These are phyloP conservation scores for Dicyrtomina minuta DNA, from an alignment of 2,888 invertebrate genomes.

Conservation along the genomic window DNA sequence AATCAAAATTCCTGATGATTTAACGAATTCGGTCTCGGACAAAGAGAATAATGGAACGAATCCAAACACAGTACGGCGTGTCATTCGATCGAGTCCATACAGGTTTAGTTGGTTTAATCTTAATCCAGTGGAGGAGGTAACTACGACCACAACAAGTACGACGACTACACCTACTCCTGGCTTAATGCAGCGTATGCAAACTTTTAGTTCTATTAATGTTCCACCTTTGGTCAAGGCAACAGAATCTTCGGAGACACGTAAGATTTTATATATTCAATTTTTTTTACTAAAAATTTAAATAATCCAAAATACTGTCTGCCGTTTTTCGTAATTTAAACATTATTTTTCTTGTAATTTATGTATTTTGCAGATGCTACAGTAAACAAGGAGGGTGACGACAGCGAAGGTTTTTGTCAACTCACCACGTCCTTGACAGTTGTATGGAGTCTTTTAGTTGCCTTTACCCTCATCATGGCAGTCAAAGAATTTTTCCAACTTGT, in stretches of 20 bases:
- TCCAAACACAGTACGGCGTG: not conserved
- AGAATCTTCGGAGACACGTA: too few relatives aligned
- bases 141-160: slow-evolving; percentile 15
- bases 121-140: slow-evolving; percentile 11
- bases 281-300: too few relatives aligned
- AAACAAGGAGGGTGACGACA: not conserved
- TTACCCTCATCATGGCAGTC: slow-evolving; percentile 50
- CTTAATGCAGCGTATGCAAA: not conserved
- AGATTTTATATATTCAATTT: too few relatives aligned
- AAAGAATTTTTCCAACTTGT: slow-evolving; percentile 73
- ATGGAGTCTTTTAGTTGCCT: slow-evolving; percentile 48
- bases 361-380: too few relatives aligned
- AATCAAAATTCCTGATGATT: too few relatives aligned
- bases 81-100: not conserved
- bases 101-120: slow-evolving; percentile 41
- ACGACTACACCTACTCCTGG: not conserved
- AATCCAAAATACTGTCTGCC: too few relatives aligned
- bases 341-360: too few relatives aligned
- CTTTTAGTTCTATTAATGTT: not conserved
- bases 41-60: not conserved
- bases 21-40: not conserved
- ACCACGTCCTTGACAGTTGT: slow-evolving; percentile 35
- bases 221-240: too few relatives aligned
- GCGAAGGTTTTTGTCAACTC: slow-evolving; percentile 17
- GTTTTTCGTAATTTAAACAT: too few relatives aligned